Evolutionary conservation across 2,797 vertebrate genomes (phyloP), one percentile per base, ranked within the genome.

Genomic region (Lophura swinhoii): DNA sequence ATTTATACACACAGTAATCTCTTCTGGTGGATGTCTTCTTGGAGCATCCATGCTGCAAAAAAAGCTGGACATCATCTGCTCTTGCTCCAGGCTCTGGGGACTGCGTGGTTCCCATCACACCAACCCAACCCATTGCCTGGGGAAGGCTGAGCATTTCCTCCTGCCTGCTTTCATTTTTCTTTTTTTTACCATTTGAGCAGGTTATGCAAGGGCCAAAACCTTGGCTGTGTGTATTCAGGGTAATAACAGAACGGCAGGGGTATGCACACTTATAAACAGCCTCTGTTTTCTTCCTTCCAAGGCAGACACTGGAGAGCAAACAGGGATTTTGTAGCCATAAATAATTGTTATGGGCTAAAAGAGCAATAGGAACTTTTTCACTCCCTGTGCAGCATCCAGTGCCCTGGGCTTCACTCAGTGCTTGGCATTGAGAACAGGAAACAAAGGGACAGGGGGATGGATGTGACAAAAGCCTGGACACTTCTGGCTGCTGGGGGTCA

Each of bases 1-100:
- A 92, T 96, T 94, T 93, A 85, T 80, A 94, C 58, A 71, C 86
- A 31, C 84, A 37, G 88, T 84, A 56, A 11, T 73, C 39, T 3
- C 3, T 0, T 6, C 64, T 73, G 68, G 46, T 80, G 12, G 15
- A 90, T 33, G 64, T 0, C 62, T 84, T 90, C 28, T 28, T 3
- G 17, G 68, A 64, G 51, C 12, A 62, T 75, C 37, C 1, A 15
- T 9, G 67, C 83, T 91, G 14, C 53, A 67, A 69, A 75, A 75
- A 2, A 8, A 72, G 48, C 6, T 15, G 29, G 63, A 41, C 12
- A 87, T 49, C 31, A 41, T 75, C 92, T 91, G 44, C 80, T 90
- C 23, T 64, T 75, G 63, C 56, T 80, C 43, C 85, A 74, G 2
- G 44, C 41, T 49, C 20, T 14, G 11, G 28, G 68, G 51, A 14